Base-by-base conservation (phyloP, 2,888 invertebrate genomes). In the Scelioninae gen. 1 region DNA sequence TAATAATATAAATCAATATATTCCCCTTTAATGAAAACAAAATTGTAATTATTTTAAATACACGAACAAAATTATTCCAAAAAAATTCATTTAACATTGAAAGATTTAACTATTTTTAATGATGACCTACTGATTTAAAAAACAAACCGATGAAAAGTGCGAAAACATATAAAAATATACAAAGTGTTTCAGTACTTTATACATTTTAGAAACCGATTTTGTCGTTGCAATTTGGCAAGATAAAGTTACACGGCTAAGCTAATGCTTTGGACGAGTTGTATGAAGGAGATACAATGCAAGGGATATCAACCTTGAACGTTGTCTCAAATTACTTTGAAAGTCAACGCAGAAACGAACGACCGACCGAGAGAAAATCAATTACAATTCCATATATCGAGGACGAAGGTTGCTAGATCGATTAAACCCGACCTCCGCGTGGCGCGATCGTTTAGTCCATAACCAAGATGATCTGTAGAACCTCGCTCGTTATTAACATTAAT, bases 271-370 rank as follows among this genome's bases (percentile, higher is more conserved):
- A 34, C 68, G 40, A 10, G 76, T 60, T 63, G 34, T 15, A 63
- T 31, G 13, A 63, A 63, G 34, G 60, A 31, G 53, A 43, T 51
- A 62, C 80, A 68, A 68, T 69, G 63, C 56, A 66, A 16, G 32
- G 29, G 65, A 68, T 63, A 68, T 63, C 69, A 76, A 53, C 81
- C 81, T 82, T 76, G 81, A 82, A 82, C 66, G 75, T 55, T 71
- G 76, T 66, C 76, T 82, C 71, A 82, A 82, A 82, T 82, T 82
- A 76, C 76, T 63, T 76, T n/a, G 76, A 82, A 82, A 82, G 76
- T 76, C 76, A 66, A 55, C 13, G 81, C 51, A 63, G 65, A 69
- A 80, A 75, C 74, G 62, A 38, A 69, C 74, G 62, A 72, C 60
- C 68, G 60, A 62, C 53, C 55, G 55, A 71, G 66, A 77, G 72